A percentile compares a stretch with the other conserved stretches of the same genome.
Conservation (phyloP, 2,797 vertebrate species). For the Peromyscus attwateri region DNA sequence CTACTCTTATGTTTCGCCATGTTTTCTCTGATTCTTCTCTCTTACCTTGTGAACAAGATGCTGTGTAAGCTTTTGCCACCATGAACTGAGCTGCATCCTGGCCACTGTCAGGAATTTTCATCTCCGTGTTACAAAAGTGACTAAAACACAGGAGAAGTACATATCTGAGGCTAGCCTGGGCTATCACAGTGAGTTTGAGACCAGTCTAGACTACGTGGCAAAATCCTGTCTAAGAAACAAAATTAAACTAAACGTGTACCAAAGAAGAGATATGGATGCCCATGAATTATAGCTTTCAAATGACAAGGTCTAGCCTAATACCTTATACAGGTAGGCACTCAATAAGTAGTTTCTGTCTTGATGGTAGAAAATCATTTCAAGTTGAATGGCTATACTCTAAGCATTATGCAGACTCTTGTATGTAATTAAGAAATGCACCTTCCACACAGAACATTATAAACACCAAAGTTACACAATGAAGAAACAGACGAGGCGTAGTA, state of each 20-base stretch:
- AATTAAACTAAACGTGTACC: background rate
- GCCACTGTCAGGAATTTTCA: background rate
- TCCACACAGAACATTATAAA: background rate
- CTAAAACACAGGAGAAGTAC: background rate
- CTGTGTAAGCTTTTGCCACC: background rate
- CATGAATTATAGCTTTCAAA: background rate
- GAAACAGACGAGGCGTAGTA: constrained; percentile 20
- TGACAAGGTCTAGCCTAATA: background rate
- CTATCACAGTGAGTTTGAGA: background rate
- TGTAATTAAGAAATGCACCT: constrained; percentile 41
- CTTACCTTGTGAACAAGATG: background rate
- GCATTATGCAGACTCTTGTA: constrained; percentile 33
- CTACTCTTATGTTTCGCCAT: too few relatives aligned
- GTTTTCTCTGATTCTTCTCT: background rate
- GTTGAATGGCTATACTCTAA: constrained; percentile 8
- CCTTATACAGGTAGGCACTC: background rate
- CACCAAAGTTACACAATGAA: background rate
- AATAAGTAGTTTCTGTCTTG: constrained; percentile 12
- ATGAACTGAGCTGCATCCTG: background rate
- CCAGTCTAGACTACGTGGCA: background rate
- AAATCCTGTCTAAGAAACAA: background rate
- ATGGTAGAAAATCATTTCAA: constrained; percentile 8
- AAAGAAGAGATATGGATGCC: background rate
- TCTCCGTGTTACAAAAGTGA: background rate
- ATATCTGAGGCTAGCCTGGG: background rate